Evolutionary conservation across 1,140 invertebrate species (phyloP).

Genomic region (Rhysida immarginata): DNA sequence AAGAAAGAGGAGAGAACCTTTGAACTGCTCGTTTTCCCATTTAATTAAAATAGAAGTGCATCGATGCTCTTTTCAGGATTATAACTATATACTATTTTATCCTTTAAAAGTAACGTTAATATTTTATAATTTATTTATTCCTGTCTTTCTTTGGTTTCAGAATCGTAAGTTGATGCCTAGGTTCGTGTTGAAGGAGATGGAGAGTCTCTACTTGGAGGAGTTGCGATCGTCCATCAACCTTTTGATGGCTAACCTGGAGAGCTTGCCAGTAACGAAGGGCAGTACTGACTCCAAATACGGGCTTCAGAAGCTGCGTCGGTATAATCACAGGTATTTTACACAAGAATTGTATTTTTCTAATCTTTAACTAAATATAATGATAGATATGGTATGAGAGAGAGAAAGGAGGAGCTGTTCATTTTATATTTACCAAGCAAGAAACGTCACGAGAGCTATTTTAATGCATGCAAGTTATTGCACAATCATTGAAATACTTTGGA

Average conservation of each 20-base stretch:
- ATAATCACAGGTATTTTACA: constrained; percentile 96
- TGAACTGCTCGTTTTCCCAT: no score
- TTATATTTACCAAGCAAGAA: background rate
- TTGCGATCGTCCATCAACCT: constrained; percentile 93
- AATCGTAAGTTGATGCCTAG: constrained; percentile 95
- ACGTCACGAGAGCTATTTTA: background rate
- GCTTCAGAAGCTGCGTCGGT: constrained; percentile 83
- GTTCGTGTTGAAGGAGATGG: constrained; percentile 99
- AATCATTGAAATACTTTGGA: background rate
- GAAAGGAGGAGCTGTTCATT: background rate
- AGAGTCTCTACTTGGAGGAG: constrained; percentile 97
- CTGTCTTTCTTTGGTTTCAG: constrained; percentile 34
- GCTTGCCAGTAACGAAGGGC: constrained; percentile 92
- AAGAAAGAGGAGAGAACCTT: no score
- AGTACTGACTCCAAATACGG: constrained; percentile 95
- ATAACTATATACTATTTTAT: no score
- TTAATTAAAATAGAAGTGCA: no score
- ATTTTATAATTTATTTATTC: no score
- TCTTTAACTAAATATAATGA: no score
- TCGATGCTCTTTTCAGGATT: no score
- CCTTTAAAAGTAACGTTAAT: no score
- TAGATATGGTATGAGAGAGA: no score
- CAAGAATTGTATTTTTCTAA: constrained; percentile 20
- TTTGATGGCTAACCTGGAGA: constrained; percentile 97
- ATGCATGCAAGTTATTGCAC: background rate